A percentile compares a stretch with the other conserved stretches of the same genome.
Evolutionary conservation across 2,113 vertebrate genomes (phyloP).

Genomic region (Syngnathus scovelli): DNA sequence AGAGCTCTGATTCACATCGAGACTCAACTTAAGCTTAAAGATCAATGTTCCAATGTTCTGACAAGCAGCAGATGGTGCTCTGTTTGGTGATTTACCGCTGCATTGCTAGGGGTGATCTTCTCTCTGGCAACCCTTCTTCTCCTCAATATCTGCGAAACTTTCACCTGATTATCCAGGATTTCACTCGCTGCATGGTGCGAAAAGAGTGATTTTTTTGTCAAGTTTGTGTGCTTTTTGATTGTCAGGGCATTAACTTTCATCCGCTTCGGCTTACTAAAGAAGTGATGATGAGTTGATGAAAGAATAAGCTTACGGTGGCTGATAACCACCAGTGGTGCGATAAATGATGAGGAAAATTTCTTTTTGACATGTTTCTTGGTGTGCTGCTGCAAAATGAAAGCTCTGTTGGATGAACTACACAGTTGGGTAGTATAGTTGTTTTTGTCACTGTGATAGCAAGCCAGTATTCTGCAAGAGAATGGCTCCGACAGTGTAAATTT

Average conservation of each 20-base stretch:
- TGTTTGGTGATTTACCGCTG: slow-evolving; percentile 62
- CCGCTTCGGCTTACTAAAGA: slow-evolving; percentile 25
- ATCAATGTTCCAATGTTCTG: slow-evolving; percentile 44
- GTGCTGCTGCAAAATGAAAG: not conserved
- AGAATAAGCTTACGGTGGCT: slow-evolving; percentile 4
- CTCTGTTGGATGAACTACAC: slow-evolving; percentile 14
- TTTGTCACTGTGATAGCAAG: slow-evolving; percentile 22
- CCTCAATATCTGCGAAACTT: slow-evolving; percentile 60
- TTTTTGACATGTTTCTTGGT: slow-evolving; percentile 1
- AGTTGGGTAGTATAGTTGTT: slow-evolving; percentile 11
- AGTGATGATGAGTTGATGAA: slow-evolving; percentile 12
- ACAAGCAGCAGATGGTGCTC: slow-evolving; percentile 58
- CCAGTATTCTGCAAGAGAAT: slow-evolving; percentile 21
- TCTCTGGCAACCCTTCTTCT: slow-evolving; percentile 50
- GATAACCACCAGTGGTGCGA: slow-evolving; percentile 10
- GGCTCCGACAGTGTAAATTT: slow-evolving; percentile 6
- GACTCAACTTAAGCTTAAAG: slow-evolving; percentile 34
- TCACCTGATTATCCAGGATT: slow-evolving; percentile 47
- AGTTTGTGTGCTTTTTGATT: slow-evolving; percentile 49
- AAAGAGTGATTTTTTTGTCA: slow-evolving; percentile 35
- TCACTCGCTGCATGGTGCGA: slow-evolving; percentile 29
- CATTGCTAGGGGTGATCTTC: slow-evolving; percentile 48
- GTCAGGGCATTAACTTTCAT: slow-evolving; percentile 34
- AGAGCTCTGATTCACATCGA: slow-evolving; percentile 12
- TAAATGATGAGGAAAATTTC: slow-evolving; percentile 1